Conservation (phyloP, 1,140 invertebrate genomes). For the Musca vetustissima region DNA sequence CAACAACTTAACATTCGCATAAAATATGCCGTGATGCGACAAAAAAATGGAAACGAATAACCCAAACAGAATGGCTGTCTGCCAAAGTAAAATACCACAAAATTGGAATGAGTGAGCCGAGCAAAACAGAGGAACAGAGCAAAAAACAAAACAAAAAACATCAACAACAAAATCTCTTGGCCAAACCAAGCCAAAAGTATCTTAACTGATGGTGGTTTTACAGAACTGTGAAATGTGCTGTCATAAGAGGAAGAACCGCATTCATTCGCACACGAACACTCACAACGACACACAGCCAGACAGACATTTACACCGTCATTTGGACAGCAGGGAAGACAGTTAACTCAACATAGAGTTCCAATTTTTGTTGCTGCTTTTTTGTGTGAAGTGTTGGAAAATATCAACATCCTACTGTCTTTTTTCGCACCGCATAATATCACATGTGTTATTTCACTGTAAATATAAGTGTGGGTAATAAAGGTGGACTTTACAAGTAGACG, state of each 20-base stretch:
- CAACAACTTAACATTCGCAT: slow-evolving; percentile 14
- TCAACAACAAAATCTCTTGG: background rate
- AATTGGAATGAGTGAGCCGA: background rate
- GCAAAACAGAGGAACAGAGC: background rate
- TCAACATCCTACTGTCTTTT: too few relatives aligned
- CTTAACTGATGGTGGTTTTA: slow-evolving; percentile 22
- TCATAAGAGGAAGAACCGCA: slow-evolving; percentile 20
- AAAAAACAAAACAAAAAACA: background rate
- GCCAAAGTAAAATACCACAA: slow-evolving; percentile 18
- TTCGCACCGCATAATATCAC: too few relatives aligned
- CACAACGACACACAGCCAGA: background rate
- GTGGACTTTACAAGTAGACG: too few relatives aligned
- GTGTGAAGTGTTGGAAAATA: too few relatives aligned
- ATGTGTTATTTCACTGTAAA: too few relatives aligned
- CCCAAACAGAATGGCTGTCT: slow-evolving; percentile 3
- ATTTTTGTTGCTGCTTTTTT: too few relatives aligned
- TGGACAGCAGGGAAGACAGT: too few relatives aligned
- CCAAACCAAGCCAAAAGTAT: too few relatives aligned
- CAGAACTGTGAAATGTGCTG: slow-evolving; percentile 14
- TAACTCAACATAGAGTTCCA: too few relatives aligned
- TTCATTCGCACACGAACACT: background rate
- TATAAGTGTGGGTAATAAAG: too few relatives aligned
- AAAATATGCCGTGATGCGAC: background rate
- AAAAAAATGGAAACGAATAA: background rate
- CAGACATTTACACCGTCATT: background rate